Conservation (phyloP, 1,140 invertebrate species). For the Stegodyphus dumicola region DNA sequence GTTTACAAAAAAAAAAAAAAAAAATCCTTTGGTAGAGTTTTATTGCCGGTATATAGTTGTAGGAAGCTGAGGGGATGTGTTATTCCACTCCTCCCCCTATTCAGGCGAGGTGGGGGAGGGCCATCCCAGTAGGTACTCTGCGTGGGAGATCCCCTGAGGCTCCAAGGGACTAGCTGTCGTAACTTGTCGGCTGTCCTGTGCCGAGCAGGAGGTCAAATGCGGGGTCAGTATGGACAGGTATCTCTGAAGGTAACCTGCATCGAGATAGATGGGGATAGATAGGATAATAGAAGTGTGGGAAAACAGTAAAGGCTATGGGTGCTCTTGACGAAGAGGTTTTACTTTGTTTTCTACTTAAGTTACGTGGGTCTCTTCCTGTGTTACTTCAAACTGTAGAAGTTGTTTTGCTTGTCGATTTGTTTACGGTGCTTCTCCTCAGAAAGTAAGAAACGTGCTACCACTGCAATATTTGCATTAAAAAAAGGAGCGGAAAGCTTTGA, state of each 20-base stretch:
- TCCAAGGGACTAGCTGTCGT: slow-evolving; percentile 6
- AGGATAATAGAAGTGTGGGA: slow-evolving; percentile 3
- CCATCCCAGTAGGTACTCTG: background rate
- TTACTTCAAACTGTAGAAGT: no score
- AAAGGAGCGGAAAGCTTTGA: no score
- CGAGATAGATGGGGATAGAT: slow-evolving; percentile 11
- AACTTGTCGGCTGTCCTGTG: slow-evolving; percentile 47
- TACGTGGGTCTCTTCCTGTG: background rate
- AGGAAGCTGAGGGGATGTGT: background rate
- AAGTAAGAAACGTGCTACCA: no score
- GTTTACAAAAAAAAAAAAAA: no score
- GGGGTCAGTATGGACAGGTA: slow-evolving; percentile 12
- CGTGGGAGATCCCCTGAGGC: slow-evolving; percentile 31
- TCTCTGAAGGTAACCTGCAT: background rate
- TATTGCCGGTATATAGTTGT: slow-evolving; percentile 29
- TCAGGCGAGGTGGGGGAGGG: background rate
- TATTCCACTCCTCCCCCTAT: background rate
- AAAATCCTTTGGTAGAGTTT: background rate
- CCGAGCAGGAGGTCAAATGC: slow-evolving; percentile 10
- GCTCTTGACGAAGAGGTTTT: background rate
- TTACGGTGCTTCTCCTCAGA: no score
- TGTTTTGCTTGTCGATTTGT: no score
- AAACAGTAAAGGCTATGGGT: slow-evolving; percentile 8
- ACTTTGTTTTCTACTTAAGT: slow-evolving; percentile 12
- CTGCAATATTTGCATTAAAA: no score